Base-by-base conservation (phyloP, 2,113 vertebrate genomes). In the Oxygymnocypris stewartii region DNA sequence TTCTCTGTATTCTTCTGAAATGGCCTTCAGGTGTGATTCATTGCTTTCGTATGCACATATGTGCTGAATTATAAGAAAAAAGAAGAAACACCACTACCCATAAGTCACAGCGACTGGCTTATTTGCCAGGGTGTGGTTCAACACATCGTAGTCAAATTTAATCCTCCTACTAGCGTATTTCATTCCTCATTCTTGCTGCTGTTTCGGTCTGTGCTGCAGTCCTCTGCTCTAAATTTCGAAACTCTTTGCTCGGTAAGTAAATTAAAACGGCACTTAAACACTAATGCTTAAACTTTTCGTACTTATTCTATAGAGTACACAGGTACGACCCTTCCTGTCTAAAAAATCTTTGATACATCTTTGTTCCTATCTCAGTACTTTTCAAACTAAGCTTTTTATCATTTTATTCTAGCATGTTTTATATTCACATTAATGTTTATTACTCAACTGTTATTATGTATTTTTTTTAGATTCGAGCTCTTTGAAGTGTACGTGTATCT, bases 41-140 rank as follows among this genome's bases (percentile, higher is more conserved):
- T 9, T 23, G 28, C n/a, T 25, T 14, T 47, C 1, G 42, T 78
- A 14, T 35, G 16, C 13, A 20, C 40, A 16, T 7, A 78, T 18
- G 7, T 20, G 14, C 11, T 78, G 1, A 54, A 54, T 20, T 12
- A 18, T 9, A 54, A 54, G 4, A 20, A 18, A 7, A 78, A 51
- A 49, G 16, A 4, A 35, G 51, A 84, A 87, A 87, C 88, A 42
- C 75, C 78, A 85, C 14, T 85, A 18, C 88, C 82, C 85, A 89
- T 16, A 59, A 82, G 25, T 54, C 78, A 20, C 20, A 31, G 42
- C 69, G 28, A 8, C 6, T 31, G n/a, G 11, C 5, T 80, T 4
- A 31, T 44, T 20, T 51, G 78, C 49, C 44, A 47, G 82, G 86
- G 86, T 77, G 86, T 59, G 86, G 86, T 44, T 87, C 37, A 57